Percentiles rank a stretch among this genome's conserved stretches.
Conservation (phyloP, 2,113 vertebrate species). For the Lontra canadensis region DNA sequence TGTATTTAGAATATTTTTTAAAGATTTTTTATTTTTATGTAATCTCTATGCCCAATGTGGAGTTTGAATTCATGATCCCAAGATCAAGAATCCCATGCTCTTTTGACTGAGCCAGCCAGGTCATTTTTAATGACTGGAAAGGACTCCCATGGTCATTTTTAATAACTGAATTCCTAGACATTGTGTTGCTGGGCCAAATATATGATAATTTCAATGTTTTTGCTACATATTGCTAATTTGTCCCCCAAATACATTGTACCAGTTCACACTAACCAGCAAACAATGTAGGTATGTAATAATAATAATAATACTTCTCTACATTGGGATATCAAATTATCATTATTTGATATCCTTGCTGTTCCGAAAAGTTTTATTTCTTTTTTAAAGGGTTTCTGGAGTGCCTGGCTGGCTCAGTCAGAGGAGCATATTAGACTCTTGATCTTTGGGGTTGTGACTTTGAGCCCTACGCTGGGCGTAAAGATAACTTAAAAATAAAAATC, state of each 20-base stretch:
- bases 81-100: not conserved
- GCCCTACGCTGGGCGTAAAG: not conserved
- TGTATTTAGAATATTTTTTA: not conserved
- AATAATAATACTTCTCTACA: not conserved
- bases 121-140: not conserved
- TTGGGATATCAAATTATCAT: not conserved
- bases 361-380: not conserved
- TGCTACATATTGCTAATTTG: not conserved
- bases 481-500: not conserved
- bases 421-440: not conserved
- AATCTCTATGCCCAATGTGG: not conserved
- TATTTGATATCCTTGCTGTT: not conserved
- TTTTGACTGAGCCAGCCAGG: not conserved
- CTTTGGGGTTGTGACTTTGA: not conserved
- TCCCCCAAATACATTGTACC: not conserved
- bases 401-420: not conserved
- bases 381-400: not conserved
- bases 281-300: too few species aligned
- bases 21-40: not conserved
- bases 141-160: not conserved
- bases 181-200: not conserved
- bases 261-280: not conserved
- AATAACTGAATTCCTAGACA: not conserved
- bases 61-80: not conserved
- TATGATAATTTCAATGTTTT: not conserved